These are phyloP conservation scores for Leptosomus discolor DNA, from an alignment of 2,113 vertebrate genomes.

Conservation along the genomic window DNA sequence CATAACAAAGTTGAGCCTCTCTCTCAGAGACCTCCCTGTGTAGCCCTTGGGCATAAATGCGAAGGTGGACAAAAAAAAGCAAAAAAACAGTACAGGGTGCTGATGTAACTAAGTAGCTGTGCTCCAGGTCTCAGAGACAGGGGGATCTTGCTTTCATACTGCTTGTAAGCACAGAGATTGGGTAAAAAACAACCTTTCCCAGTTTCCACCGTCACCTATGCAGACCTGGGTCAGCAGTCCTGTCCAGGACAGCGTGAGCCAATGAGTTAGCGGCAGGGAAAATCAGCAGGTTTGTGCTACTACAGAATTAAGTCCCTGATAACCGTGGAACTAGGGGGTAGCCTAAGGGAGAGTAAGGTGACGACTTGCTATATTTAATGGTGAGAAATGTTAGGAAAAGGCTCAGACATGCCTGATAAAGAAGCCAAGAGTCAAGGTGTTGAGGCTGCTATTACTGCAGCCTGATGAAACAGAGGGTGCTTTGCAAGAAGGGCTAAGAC, in stretches of 20 bases:
- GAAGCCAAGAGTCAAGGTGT: neutral
- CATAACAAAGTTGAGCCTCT: neutral
- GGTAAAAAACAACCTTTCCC: neutral
- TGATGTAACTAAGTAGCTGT: neutral
- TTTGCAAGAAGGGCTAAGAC: neutral
- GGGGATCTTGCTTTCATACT: neutral
- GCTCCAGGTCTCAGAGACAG: neutral
- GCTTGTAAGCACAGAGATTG: neutral
- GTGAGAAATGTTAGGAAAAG: neutral
- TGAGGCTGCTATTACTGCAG: neutral
- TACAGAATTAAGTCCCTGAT: neutral
- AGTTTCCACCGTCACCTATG: neutral
- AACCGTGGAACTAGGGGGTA: neutral
- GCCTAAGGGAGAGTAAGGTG: neutral
- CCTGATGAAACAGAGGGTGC: neutral
- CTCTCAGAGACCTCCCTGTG: neutral
- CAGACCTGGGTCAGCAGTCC: fast-evolving
- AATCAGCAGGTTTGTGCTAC: fast-evolving
- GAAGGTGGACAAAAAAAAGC: neutral
- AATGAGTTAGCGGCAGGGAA: fast-evolving
- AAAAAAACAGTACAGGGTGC: neutral
- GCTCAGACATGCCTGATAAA: neutral
- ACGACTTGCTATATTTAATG: neutral
- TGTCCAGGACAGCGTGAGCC: fast-evolving
- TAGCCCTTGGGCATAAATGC: neutral